Conservation (phyloP, 2,113 vertebrate species). For the Sylvicapra grimmia region DNA sequence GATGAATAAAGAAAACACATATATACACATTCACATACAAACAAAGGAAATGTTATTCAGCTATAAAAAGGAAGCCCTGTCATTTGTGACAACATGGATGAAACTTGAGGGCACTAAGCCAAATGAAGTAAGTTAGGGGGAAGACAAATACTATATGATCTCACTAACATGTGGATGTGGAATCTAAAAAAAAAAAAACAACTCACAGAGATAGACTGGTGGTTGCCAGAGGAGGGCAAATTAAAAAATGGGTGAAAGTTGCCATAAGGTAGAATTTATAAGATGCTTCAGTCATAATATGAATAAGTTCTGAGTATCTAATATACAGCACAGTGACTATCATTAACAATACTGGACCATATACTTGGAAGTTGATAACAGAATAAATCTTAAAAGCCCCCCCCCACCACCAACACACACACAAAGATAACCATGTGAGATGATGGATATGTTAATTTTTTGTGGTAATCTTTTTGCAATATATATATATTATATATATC, state of each 20-base stretch:
- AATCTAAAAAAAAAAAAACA: background rate
- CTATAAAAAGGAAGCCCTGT: background rate
- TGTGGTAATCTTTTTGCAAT: background rate
- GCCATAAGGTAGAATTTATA: background rate
- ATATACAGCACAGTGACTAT: background rate
- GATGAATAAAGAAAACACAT: background rate
- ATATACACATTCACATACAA: background rate
- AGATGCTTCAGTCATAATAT: background rate
- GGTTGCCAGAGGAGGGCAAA: background rate
- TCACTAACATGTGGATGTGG: background rate
- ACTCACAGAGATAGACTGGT: background rate
- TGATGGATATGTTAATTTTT: background rate
- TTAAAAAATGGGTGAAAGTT: background rate
- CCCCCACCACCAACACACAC: background rate
- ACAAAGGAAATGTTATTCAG: background rate
- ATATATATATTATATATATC: background rate
- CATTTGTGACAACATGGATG: background rate
- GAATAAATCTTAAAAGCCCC: background rate
- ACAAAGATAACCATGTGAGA: background rate
- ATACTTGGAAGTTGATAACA: background rate
- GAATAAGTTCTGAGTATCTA: background rate
- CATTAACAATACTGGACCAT: background rate
- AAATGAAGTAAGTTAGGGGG: background rate
- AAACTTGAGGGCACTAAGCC: background rate
- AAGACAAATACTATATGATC: background rate